These are phyloP conservation scores for Rhopalosiphum padi DNA, from an alignment of 1,140 invertebrate genomes.

Conservation along the genomic window DNA sequence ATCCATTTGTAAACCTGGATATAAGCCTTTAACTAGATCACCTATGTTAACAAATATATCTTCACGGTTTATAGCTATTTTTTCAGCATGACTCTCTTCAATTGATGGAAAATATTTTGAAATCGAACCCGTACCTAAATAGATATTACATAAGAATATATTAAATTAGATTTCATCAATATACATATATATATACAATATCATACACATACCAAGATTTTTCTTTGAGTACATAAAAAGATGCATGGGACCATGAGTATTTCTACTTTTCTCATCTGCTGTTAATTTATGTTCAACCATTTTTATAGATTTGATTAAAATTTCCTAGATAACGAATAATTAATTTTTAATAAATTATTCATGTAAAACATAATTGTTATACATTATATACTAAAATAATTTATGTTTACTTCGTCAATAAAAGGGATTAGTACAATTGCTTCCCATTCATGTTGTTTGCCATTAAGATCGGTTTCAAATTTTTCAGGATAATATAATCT, in stretches of 20 bases:
- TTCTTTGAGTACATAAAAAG: slow-evolving; percentile 75
- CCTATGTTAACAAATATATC: slow-evolving; percentile 71
- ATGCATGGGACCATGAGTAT: slow-evolving; percentile 85
- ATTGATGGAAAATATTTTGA: slow-evolving; percentile 75
- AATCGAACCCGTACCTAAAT: slow-evolving; percentile 62
- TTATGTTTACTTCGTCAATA: slow-evolving; percentile 80
- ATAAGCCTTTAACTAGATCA: slow-evolving; percentile 76
- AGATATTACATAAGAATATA: not conserved
- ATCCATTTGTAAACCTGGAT: slow-evolving; percentile 73
- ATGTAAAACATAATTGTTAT: not conserved
- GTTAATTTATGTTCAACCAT: slow-evolving; percentile 74
- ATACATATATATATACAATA: not conserved
- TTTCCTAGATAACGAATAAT: slow-evolving; percentile 65
- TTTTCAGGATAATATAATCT: slow-evolving; percentile 88
- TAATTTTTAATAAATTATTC: not conserved
- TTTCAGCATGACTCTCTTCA: slow-evolving; percentile 63
- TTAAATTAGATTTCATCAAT: not conserved
- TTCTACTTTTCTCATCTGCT: slow-evolving; percentile 76
- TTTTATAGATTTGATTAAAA: slow-evolving; percentile 79
- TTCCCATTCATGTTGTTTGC: slow-evolving; percentile 97
- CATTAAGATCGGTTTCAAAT: slow-evolving; percentile 91
- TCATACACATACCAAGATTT: slow-evolving; percentile 66
- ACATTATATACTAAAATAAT: slow-evolving; percentile 58
- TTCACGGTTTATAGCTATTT: slow-evolving; percentile 65
- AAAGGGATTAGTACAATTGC: slow-evolving; percentile 96